These are phyloP conservation scores for Rhadinocentrus ornatus DNA, from an alignment of 2,797 vertebrate genomes.

Conservation along the genomic window DNA sequence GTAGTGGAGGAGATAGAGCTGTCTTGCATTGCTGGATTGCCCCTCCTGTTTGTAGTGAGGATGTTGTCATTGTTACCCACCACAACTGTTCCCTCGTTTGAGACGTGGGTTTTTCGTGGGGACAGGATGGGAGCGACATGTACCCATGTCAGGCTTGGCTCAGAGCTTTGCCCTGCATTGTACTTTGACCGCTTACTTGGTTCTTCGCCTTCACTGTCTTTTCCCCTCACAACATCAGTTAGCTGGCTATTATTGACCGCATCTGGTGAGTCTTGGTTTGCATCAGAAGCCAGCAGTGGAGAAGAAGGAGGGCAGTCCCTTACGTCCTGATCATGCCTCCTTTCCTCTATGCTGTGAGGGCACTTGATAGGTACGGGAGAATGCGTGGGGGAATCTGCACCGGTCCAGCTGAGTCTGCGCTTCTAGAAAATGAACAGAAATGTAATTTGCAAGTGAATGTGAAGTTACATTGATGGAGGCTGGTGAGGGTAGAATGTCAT, in stretches of 20 bases:
- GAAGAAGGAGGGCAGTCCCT: constrained; percentile 9
- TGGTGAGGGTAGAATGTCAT: not conserved
- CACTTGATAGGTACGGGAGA: constrained; percentile 69
- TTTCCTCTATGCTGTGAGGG: constrained; percentile 49
- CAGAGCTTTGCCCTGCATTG: constrained; percentile 74
- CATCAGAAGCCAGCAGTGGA: constrained; percentile 8
- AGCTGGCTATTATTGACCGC: constrained; percentile 22
- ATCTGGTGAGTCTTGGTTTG: constrained; percentile 17
- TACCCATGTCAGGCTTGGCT: constrained; percentile 87
- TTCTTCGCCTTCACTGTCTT: constrained; percentile 44
- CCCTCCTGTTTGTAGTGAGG: constrained; percentile 42
- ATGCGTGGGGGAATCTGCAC: constrained; percentile 67
- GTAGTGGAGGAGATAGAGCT: constrained; percentile 78
- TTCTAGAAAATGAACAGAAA: constrained; percentile 71
- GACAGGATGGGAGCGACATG: constrained; percentile 86
- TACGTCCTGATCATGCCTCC: constrained; percentile 29
- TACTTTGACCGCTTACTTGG: constrained; percentile 39
- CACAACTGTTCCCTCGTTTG: constrained; percentile 43
- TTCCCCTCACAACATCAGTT: constrained; percentile 41
- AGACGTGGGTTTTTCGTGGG: constrained; percentile 71
- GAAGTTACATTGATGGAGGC: not conserved
- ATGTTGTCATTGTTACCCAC: constrained; percentile 26
- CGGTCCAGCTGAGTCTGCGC: constrained; percentile 83
- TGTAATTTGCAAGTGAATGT: constrained; percentile 21
- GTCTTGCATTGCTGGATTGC: constrained; percentile 84